phyloP scores from a whole-genome alignment of 2,888 invertebrate genomes.

The Chymomyza amoena region DNA sequence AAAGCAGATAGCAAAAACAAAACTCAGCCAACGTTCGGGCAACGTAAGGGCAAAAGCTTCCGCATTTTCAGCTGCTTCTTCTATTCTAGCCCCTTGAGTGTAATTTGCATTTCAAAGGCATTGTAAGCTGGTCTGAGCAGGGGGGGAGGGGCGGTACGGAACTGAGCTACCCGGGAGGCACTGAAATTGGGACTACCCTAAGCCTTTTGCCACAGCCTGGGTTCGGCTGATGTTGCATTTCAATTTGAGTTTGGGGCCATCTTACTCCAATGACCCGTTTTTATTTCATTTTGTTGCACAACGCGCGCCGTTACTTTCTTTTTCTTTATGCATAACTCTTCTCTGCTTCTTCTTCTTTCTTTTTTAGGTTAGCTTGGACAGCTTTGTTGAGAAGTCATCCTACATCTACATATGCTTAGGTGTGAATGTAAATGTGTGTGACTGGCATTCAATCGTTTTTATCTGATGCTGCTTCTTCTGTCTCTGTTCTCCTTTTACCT shows the following conservation, averaged over 20 bases:
- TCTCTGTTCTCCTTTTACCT: conserved; percentile 26
- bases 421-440: conserved; percentile 1
- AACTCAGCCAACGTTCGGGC: conserved; percentile 15
- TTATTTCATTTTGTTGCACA: conserved; percentile 58
- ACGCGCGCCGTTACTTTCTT: not conserved
- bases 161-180: not conserved
- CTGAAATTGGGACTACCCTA: not conserved
- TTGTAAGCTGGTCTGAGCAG: not conserved
- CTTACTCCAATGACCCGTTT: conserved; percentile 72
- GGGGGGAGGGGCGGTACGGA: too few species aligned
- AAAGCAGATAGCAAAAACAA: conserved; percentile 7
- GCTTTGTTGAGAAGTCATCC: conserved; percentile 15
- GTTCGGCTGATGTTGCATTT: conserved; percentile 22
- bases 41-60: conserved; percentile 53
- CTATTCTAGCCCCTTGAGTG: conserved; percentile 36
- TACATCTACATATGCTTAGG: not conserved
- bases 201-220: not conserved
- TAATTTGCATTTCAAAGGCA: conserved; percentile 72
- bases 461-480: conserved; percentile 57
- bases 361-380: conserved; percentile 35
- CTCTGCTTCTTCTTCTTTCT: conserved; percentile 27
- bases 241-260: conserved; percentile 34
- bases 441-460: conserved; percentile 61
- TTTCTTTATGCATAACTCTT: conserved; percentile 22
- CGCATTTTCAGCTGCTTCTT: conserved; percentile 48